Conservation (phyloP, 2,797 vertebrate species). For the Gobionotothen gibberifrons region DNA sequence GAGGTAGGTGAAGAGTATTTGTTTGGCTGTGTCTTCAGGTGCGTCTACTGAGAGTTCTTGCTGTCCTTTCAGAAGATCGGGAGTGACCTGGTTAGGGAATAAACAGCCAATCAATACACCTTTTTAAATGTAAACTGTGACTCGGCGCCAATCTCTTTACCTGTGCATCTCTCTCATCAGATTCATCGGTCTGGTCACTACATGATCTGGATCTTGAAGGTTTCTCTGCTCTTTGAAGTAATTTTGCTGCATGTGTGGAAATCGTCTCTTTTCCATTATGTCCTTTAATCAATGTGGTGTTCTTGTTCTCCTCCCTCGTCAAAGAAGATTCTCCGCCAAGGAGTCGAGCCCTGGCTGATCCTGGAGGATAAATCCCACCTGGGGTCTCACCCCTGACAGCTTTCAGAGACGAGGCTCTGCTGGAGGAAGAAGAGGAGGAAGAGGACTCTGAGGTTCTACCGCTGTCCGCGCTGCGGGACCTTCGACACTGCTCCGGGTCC, state of each 20-base stretch:
- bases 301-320: constrained; percentile 47
- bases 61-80: constrained; percentile 95
- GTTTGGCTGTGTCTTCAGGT: constrained; percentile 90
- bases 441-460: constrained; percentile 69
- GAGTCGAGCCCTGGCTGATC: constrained; percentile 67
- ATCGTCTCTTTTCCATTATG: constrained; percentile 37
- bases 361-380: constrained; percentile 59
- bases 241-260: constrained; percentile 45
- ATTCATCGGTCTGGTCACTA: constrained; percentile 46
- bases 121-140: constrained; percentile 18
- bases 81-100: constrained; percentile 88
- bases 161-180: constrained; percentile 76
- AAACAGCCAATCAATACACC: constrained; percentile 56
- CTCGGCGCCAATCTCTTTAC: constrained; percentile 60
- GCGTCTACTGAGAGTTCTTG: constrained; percentile 89
- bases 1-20: constrained; percentile 92
- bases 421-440: constrained; percentile 79
- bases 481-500: constrained; percentile 86
- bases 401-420: constrained; percentile 66
- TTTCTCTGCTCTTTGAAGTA: constrained; percentile 55
- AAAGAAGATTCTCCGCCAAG: constrained; percentile 47
- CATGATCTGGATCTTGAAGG: constrained; percentile 31
- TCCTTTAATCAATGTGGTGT: constrained; percentile 26
- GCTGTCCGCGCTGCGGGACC: constrained; percentile 91
- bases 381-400: constrained; percentile 38